Conservation (phyloP, 2,797 vertebrate genomes). For the Eptatretus atami region DNA sequence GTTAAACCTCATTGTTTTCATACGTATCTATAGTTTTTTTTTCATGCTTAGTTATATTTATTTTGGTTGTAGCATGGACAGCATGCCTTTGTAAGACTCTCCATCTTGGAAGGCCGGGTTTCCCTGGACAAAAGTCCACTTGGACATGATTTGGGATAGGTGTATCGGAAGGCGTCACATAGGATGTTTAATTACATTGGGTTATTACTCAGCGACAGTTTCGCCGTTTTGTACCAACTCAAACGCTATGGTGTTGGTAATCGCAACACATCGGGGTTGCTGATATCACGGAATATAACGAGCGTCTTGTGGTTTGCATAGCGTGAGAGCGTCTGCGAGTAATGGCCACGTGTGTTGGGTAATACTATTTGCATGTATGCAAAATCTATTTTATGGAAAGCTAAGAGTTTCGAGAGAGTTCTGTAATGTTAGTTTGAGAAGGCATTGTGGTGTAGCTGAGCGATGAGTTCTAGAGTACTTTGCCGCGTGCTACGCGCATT, state of each 20-base stretch:
- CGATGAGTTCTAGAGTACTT: too few relatives aligned
- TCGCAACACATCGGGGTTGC: slow-evolving; percentile 35
- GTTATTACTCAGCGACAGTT: too few relatives aligned
- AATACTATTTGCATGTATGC: slow-evolving; percentile 21
- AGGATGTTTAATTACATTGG: slow-evolving; percentile 33
- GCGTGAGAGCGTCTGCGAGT: slow-evolving; percentile 16
- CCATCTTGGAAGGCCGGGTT: slow-evolving; percentile 17
- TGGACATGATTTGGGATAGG: slow-evolving; percentile 17
- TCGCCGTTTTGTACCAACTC: slow-evolving; percentile 40
- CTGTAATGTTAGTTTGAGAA: slow-evolving; percentile 22
- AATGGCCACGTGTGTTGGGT: slow-evolving; percentile 12
- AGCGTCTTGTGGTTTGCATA: slow-evolving; percentile 21
- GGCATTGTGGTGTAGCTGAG: slow-evolving; percentile 24
- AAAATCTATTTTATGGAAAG: slow-evolving; percentile 35
- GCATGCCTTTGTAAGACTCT: slow-evolving; percentile 20
- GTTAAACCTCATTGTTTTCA: slow-evolving; percentile 20
- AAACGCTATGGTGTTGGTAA: slow-evolving; percentile 49
- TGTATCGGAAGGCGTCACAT: slow-evolving; percentile 27
- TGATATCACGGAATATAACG: slow-evolving; percentile 36
- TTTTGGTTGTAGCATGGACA: slow-evolving; percentile 23
- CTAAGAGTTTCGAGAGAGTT: slow-evolving; percentile 14
- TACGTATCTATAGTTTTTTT: slow-evolving; percentile 18
- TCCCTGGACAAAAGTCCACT: slow-evolving; percentile 23
- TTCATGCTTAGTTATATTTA: slow-evolving; percentile 16
- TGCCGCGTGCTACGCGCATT: too few relatives aligned